Base-by-base conservation (phyloP, 2,797 vertebrate genomes). In the Sebastes steindachneri region DNA sequence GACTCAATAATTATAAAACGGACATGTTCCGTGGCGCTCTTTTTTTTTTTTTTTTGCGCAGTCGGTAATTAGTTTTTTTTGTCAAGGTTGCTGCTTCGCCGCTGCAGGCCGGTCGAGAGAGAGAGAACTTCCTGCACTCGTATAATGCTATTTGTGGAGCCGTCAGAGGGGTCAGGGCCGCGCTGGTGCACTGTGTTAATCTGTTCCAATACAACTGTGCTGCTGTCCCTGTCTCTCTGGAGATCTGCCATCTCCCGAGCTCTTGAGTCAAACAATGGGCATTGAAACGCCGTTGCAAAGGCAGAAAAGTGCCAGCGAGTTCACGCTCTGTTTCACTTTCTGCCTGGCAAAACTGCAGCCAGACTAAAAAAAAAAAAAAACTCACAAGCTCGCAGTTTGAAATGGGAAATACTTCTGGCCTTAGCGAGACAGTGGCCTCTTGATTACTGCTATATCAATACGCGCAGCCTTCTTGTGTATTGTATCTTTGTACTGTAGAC, bases 401-500 rank as follows among this genome's bases (percentile, higher is more conserved):
- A 65, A 73, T 64, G 53, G 53, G 68, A 81, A 79, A 81, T 26
- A n/a, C 69, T 69, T 81, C 79, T 81, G 88, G 84, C 91, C 90
- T 92, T 89, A 92, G 89, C 53, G 73, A 84, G 84, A 89, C 82
- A 35, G 89, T 86, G 90, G 89, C 91, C 90, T 94, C 84, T 83
- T 81, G 78, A 91, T 90, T 76, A 73, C 77, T 69, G 87, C 90
- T 92, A 65, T 83, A 88, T 87, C 89, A 85, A 75, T 73, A 83
- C 86, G 82, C 23, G 82, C 85, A 89, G 89, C 90, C 92, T 92
- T 91, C 85, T 90, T 84, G 88, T 94, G 92, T 92, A 82, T 92
- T 48, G 87, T 94, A 92, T 93, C 91, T 92, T 89, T 88, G 90
- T 94, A 92, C 90, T 93, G 91, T 94, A 94, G 93, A 90, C 82